Evolutionary conservation across 1,140 invertebrate species (phyloP).

Genomic region (Brachionus asplanchnoidis): DNA sequence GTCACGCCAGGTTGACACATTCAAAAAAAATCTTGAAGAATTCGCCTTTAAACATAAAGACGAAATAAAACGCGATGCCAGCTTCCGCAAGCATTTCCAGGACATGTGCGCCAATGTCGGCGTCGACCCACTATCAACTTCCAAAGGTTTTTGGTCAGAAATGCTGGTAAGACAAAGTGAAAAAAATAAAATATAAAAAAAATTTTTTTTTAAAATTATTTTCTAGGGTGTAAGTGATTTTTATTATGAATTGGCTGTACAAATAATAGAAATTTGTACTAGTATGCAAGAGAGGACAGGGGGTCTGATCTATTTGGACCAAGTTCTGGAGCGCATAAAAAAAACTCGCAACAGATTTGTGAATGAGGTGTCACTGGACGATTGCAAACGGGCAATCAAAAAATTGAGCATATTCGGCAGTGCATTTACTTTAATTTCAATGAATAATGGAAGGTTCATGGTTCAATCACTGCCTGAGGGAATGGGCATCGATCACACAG

Average conservation of each 20-base stretch:
- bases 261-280: constrained; percentile 94
- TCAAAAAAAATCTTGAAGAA: constrained; percentile 85
- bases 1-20: constrained; percentile 86
- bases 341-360: constrained; percentile 10
- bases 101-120: constrained; percentile 99
- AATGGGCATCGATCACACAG: constrained; percentile 23
- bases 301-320: constrained; percentile 49
- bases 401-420: constrained; percentile 23
- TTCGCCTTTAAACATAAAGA: constrained; percentile 82
- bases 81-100: constrained; percentile 91
- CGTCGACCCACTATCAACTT: constrained; percentile 74
- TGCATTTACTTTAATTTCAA: constrained; percentile 18
- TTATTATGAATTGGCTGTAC: constrained; percentile 94
- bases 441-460: constrained; percentile 2
- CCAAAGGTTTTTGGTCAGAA: constrained; percentile 85
- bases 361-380: constrained; percentile 38
- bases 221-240: constrained; percentile 84
- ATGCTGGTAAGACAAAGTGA: constrained; percentile 66
- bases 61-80: constrained; percentile 79
- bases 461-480: constrained; percentile 35
- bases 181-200: neutral
- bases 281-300: constrained; percentile 69
- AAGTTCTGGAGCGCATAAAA: constrained; percentile 4
- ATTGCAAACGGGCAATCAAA: constrained; percentile 26
- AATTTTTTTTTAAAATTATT: neutral